Base-by-base conservation (phyloP, 35 echinoderm and acorn worm genomes). In the Amphiura filiformis region DNA sequence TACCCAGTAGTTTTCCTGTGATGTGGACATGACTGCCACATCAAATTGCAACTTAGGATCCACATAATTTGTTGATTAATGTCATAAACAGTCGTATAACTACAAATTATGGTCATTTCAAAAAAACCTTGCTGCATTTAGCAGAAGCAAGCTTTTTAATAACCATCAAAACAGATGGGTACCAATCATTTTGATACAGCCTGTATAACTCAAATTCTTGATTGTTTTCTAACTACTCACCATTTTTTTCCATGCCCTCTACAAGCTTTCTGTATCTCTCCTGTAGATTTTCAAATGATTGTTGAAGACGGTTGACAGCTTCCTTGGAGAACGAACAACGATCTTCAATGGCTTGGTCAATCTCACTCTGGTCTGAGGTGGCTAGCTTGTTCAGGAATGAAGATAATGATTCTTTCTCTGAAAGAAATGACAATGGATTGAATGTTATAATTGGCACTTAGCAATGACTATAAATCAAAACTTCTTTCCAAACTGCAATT, bases 321-420 rank as follows among this genome's bases (percentile, higher is more conserved):
- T 97, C 88, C 64, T 93, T 93, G 64, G 95, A 97, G 52, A 97
- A 93, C 35, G 76, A 80, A 39, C 83, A 88, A 18, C 95, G 84
- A 44, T 93, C 91, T 26, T 87, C 39, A 32, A 97, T 39, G 47
- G 86, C 64, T 61, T 87, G 81, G 28, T 97, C 88, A n/a, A 93
- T 97, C 83, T 97, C 95, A 57, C 77, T 86, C 39, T 93, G 88
- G 81, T 97, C 95, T 77, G 91, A 93, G 81, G 84, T 97, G 18
- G 88, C 77, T 23, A 97, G 84, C 56, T 86, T 90, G 64, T 88
- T 79, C 28, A 97, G 70, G 88, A 97, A 97, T 26, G 92, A 90
- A 33, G 82, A 82, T 1, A 90, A 77, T 41, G 80, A 65, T 76
- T 94, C 92, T 42, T 75, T 61, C 36, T 82, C 86, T 84, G 86